phyloP scores from a whole-genome alignment of 2,797 vertebrate genomes.

The Mormyrops attenuatus region DNA sequence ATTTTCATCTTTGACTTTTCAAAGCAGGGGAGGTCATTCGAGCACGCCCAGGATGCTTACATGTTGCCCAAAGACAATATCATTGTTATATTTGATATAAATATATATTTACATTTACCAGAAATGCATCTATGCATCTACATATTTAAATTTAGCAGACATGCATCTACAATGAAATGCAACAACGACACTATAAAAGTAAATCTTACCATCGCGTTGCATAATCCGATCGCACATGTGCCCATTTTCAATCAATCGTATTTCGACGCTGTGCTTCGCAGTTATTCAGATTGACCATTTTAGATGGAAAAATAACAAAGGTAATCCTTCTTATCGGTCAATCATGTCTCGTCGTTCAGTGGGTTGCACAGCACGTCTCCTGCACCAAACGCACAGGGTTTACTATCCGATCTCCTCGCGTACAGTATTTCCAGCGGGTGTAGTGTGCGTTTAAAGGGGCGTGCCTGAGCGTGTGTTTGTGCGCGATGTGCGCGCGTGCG shows the following conservation, averaged over 20 bases:
- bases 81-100: neutral
- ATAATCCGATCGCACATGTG: neutral
- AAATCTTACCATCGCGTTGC: conserved; percentile 13
- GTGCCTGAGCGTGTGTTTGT: conserved; percentile 11
- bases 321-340: conserved; percentile 32
- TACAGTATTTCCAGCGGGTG: conserved; percentile 34
- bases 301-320: conserved; percentile 7
- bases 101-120: neutral
- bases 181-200: neutral
- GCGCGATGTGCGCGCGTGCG: neutral
- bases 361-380: conserved; percentile 17
- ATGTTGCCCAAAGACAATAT: conserved; percentile 2
- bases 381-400: conserved; percentile 30
- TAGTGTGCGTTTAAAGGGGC: conserved; percentile 27
- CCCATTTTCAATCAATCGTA: neutral
- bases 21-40: neutral
- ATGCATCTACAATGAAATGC: neutral
- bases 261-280: neutral
- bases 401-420: conserved; percentile 33
- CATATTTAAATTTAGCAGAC: neutral
- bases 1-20: neutral
- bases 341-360: conserved; percentile 33
- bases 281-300: conserved; percentile 19
- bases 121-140: neutral
- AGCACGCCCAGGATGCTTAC: conserved; percentile 14